Conservation (phyloP, 1,140 invertebrate genomes). For the Drosophila takahashii region DNA sequence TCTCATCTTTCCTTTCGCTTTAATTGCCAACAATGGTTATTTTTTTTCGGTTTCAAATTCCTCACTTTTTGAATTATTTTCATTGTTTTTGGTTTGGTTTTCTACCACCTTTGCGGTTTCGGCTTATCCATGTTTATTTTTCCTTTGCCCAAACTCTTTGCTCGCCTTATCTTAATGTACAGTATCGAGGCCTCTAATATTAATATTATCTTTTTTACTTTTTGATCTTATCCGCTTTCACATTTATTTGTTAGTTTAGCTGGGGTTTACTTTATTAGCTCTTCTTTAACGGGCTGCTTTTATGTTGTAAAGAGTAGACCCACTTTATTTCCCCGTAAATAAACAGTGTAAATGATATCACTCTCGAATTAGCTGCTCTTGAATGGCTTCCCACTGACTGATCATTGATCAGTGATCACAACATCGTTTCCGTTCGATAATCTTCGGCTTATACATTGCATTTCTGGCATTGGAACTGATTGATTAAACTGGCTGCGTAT, state of each 20-base stretch:
- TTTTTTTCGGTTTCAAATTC: not conserved
- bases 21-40: constrained; percentile 18
- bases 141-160: constrained; percentile 13
- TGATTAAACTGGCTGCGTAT: constrained; percentile 21
- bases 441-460: constrained; percentile 16
- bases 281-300: not conserved
- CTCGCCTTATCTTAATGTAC: constrained; percentile 26
- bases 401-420: constrained; percentile 46
- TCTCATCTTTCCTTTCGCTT: not conserved
- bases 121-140: constrained; percentile 18
- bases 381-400: constrained; percentile 19
- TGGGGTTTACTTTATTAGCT: constrained; percentile 21
- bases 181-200: constrained; percentile 13
- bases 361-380: constrained; percentile 8
- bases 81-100: constrained; percentile 25
- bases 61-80: constrained; percentile 13
- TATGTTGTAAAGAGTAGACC: not conserved
- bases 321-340: not conserved
- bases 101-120: not conserved
- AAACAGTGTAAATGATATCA: not conserved
- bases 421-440: constrained; percentile 40
- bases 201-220: constrained; percentile 34
- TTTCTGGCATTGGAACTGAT: constrained; percentile 16
- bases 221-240: constrained; percentile 41
- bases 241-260: constrained; percentile 16